phyloP scores from a whole-genome alignment of 2,797 vertebrate genomes.

The Hapalemur alaotrensis region DNA sequence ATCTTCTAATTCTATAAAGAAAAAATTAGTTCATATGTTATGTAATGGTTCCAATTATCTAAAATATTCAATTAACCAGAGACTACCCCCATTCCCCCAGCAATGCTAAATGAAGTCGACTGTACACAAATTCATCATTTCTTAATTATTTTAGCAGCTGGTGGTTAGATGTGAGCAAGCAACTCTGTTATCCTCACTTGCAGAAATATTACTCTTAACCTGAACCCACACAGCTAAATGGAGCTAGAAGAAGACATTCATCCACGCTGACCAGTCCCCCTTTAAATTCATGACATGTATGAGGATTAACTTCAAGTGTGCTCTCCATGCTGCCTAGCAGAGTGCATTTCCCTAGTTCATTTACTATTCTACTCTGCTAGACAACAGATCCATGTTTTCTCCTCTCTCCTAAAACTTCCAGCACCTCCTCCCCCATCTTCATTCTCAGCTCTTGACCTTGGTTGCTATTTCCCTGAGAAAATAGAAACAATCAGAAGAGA shows the following conservation, averaged over 20 bases:
- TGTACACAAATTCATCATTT: slow-evolving; percentile 25
- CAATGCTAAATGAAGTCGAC: neutral
- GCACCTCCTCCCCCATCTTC: slow-evolving; percentile 27
- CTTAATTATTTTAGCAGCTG: slow-evolving; percentile 12
- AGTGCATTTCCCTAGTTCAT: neutral
- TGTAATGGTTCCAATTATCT: neutral
- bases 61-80: slow-evolving; percentile 34
- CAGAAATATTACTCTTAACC: neutral
- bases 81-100: neutral
- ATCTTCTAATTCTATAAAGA: neutral
- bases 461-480: slow-evolving; percentile 51
- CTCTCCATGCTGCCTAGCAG: neutral
- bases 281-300: neutral
- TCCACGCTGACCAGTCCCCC: neutral
- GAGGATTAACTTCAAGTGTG: neutral
- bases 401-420: slow-evolving; percentile 4
- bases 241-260: neutral
- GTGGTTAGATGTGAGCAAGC: neutral
- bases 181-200: neutral
- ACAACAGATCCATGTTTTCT: neutral
- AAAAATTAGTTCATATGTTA: neutral
- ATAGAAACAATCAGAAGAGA: slow-evolving; percentile 64
- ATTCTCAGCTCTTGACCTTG: slow-evolving; percentile 52
- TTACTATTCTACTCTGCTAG: neutral
- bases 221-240: neutral